Evolutionary conservation across 2,888 invertebrate genomes (phyloP).

Genomic region (Aethes cnicana): DNA sequence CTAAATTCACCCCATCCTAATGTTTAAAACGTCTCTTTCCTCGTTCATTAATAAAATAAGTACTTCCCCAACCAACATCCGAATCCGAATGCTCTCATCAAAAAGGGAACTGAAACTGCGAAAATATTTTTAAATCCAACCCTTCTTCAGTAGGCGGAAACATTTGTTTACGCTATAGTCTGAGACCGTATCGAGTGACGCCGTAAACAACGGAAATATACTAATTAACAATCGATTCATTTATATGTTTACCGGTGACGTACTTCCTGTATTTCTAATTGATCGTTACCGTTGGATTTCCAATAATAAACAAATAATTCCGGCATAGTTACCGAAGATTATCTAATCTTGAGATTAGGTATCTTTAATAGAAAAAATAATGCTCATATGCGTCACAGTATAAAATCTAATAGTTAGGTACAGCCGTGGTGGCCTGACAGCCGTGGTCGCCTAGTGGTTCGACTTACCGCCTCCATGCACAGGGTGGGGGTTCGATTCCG

Average conservation of each 20-base stretch:
- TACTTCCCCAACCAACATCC: no score
- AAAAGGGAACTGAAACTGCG: conserved; percentile 10
- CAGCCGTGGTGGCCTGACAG: no score
- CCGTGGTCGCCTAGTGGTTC: no score
- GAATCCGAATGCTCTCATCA: no score
- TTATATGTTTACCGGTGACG: conserved; percentile 27
- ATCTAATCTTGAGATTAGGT: background rate
- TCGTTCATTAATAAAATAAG: no score
- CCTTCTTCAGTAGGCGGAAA: conserved; percentile 21
- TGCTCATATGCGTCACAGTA: no score
- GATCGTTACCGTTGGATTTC: conserved; percentile 17
- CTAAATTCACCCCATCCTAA: no score
- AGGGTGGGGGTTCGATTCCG: no score
- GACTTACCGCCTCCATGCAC: no score
- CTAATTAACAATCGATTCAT: conserved; percentile 30
- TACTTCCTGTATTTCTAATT: conserved; percentile 27
- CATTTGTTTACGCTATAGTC: conserved; percentile 22
- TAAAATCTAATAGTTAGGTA: no score
- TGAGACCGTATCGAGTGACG: conserved; percentile 21
- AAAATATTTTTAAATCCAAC: conserved; percentile 14
- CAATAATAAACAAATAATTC: conserved; percentile 21
- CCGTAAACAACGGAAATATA: conserved; percentile 30
- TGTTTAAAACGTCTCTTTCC: no score
- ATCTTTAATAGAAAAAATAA: no score
- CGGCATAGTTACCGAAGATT: background rate